Base-by-base conservation (phyloP, 2,113 vertebrate genomes). In the Fukomys damarensis region DNA sequence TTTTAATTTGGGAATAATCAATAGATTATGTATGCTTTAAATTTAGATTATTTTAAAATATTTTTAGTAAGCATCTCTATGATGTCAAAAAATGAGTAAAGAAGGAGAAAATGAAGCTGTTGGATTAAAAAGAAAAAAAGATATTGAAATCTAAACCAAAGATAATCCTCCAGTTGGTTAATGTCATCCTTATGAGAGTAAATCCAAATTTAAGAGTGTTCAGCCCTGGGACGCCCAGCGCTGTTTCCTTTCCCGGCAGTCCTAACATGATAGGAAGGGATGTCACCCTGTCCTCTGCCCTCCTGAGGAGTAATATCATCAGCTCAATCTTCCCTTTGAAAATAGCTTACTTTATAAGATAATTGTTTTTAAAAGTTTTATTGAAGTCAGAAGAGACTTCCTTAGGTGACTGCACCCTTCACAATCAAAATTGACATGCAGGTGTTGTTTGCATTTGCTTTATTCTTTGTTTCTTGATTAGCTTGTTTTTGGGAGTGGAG, bases 81-180 rank as follows among this genome's bases (percentile, higher is more conserved):
- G 13, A 65, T 86, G 59, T 68, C 54, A 70, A n/a, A 85, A 65
- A 86, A 92, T 3, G 1, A 70, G 24, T 59, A 70, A 56, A 94
- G 91, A 77, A 30, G 11, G 4, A 91, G 1, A 22, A 82, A 83
- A 79, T 58, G n/a, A 77, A 16, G 20, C 1, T 35, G 1, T 81
- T 83, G 17, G 58, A 46, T 88, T 72, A 63, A 43, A 93, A 59
- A 61, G 30, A 76, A 46, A 52, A 88, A 81, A 94, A 56, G 8
- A 92, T 8, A 2, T 38, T 95, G 38, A 41, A 84, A 81, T 79
- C 11, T 92, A 83, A 95, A 97, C 86, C 68, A 89, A 96, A 97
- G 94, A 85, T 96, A 97, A 97, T 85, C 95, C 87, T 94, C 96
- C 92, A 92, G 11, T 96, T 98, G 96, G 86, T 89, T 96, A 90